phyloP scores from a whole-genome alignment of 2,113 vertebrate species.

The Ptyas mucosa region DNA sequence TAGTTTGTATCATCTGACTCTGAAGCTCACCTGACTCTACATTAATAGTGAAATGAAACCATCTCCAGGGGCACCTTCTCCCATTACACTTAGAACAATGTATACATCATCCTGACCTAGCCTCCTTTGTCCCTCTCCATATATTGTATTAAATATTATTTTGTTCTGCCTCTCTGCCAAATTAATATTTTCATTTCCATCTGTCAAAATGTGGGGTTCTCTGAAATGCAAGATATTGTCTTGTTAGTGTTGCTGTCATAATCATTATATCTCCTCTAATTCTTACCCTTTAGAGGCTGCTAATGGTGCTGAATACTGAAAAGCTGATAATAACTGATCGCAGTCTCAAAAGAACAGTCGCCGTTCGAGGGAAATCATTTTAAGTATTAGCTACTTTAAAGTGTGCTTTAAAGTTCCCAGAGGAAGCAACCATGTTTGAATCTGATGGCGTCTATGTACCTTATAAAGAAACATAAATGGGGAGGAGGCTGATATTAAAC shows the following conservation, averaged over 20 bases:
- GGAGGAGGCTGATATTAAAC: neutral
- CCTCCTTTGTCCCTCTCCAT: neutral
- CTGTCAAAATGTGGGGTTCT: constrained; percentile 24
- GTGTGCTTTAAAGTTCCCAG: constrained; percentile 18
- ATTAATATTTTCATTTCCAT: constrained; percentile 33
- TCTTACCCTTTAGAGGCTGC: constrained; percentile 15
- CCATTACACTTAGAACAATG: neutral
- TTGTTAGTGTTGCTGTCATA: constrained; percentile 30
- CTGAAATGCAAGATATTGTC: constrained; percentile 36
- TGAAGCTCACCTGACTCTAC: too few relatives aligned
- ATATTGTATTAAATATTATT: constrained; percentile 6
- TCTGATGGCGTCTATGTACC: neutral
- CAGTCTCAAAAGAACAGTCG: neutral
- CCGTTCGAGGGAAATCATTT: constrained; percentile 16
- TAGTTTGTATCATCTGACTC: neutral
- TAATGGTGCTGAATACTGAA: constrained; percentile 17
- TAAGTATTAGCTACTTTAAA: constrained; percentile 14
- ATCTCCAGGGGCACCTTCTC: neutral
- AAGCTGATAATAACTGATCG: constrained; percentile 4
- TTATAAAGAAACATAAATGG: constrained; percentile 18
- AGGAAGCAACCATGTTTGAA: constrained; percentile 22
- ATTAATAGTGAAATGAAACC: neutral
- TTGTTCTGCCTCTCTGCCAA: neutral
- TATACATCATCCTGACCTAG: neutral
- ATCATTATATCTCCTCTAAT: constrained; percentile 17